Base-by-base conservation (phyloP, 2,888 invertebrate species). In the Papilio protenor region DNA sequence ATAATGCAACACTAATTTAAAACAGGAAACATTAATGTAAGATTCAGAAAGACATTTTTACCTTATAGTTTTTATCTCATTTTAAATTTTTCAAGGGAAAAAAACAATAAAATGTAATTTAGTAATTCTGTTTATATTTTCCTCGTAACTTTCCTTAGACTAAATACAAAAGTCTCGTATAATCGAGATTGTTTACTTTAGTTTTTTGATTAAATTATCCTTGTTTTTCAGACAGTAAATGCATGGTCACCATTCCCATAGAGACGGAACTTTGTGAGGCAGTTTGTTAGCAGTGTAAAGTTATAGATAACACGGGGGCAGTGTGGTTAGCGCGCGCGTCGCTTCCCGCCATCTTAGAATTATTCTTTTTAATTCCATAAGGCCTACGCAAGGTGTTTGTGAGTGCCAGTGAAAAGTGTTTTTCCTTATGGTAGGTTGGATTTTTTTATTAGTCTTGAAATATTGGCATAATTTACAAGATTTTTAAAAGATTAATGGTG, bases 241-340 rank as follows among this genome's bases (percentile, higher is more conserved):
- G 40, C 57, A 55, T 77, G 73, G 79, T 76, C 73, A 76, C 79
- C 79, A 40, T 73, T 66, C 45, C 77, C 76, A 47, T 57, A 70
- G 18, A 77, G 75, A 47, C 70, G 45, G 81, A 82, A 80, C 84
- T 80, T 80, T 71, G 78, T 81, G 83, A 82, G 82, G 81, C 47
- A 77, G 73, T 80, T 81, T 83, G 82, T 77, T 82, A 77, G 80
- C 82, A 80, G 80, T 82, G 86, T 85, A 85, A 86, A 86, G 80
- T 75, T 79, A 79, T 83, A 82, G 85, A 85, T 87, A 87, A 86
- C 85, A 84, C 8, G 69, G 66, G 83, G 81, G 80, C 84, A 85
- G 88, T 87, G 78, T 81, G 75, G 80, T 80, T 66, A 49, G 80
- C 85, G 84, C 82, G 82, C 84, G 82, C 80, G 76, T 64, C 81